A percentile compares a stretch with the other conserved stretches of the same genome.
These are phyloP conservation scores for Elachura formosa DNA, from an alignment of 2,113 vertebrate genomes.

Conservation along the genomic window DNA sequence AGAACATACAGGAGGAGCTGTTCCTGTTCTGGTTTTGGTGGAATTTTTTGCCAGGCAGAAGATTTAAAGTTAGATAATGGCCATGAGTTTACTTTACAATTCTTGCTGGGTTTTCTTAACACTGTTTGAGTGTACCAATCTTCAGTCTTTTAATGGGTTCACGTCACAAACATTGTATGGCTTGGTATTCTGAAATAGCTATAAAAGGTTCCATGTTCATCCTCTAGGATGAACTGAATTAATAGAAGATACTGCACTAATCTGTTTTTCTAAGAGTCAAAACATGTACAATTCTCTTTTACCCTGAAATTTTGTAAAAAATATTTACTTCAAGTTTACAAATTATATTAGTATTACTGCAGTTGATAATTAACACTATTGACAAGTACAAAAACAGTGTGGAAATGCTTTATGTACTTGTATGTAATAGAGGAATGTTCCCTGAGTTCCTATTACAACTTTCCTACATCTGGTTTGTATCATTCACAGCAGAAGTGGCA, in stretches of 20 bases:
- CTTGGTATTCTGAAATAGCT: background rate
- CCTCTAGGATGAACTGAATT: background rate
- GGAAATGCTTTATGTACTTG: background rate
- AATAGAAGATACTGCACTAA: background rate
- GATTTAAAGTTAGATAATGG: background rate
- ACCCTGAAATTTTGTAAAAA: background rate
- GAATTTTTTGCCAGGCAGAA: background rate
- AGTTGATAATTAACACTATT: background rate
- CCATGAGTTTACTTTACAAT: background rate
- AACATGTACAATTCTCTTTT: background rate
- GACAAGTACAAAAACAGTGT: background rate
- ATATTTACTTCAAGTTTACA: background rate
- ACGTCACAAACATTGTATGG: background rate
- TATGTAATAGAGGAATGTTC: background rate
- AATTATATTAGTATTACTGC: background rate
- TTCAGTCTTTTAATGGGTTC: background rate
- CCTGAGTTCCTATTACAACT: background rate
- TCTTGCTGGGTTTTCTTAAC: background rate
- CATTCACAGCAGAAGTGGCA: background rate
- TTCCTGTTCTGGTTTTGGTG: background rate
- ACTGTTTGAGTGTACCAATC: background rate
- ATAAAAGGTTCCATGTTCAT: background rate
- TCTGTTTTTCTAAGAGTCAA: background rate
- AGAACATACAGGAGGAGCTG: background rate
- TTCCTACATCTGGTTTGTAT: background rate